phyloP scores from a whole-genome alignment of 2,888 invertebrate species.

The Drosophila quinaria region DNA sequence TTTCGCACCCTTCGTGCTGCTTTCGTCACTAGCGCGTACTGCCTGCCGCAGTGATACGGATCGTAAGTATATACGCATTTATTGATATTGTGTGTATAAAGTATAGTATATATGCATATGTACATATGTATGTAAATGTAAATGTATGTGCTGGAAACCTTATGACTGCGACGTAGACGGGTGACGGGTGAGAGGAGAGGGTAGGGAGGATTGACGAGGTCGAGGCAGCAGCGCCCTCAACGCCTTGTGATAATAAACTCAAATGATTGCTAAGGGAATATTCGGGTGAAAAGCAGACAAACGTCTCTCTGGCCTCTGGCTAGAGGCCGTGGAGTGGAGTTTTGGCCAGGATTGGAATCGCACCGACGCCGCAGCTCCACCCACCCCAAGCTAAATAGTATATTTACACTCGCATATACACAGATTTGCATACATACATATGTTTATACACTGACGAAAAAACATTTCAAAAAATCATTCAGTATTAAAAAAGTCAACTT shows the following conservation, averaged over 20 bases:
- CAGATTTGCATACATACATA: slow-evolving; percentile 13
- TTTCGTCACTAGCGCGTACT: no score
- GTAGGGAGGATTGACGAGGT: background rate
- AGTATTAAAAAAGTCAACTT: no score
- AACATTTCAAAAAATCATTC: no score
- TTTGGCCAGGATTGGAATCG: slow-evolving; percentile 27
- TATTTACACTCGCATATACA: slow-evolving; percentile 6
- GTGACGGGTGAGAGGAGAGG: background rate
- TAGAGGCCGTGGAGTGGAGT: slow-evolving; percentile 17
- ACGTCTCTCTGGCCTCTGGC: slow-evolving; percentile 39
- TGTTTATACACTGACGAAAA: background rate
- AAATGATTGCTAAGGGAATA: slow-evolving; percentile 79
- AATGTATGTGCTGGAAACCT: slow-evolving; percentile 31
- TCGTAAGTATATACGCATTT: slow-evolving; percentile 8
- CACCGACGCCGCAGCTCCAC: slow-evolving; percentile 24
- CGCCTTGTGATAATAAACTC: slow-evolving; percentile 75
- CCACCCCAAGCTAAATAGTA: slow-evolving; percentile 25
- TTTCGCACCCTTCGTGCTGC: no score
- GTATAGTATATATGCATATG: slow-evolving; percentile 4
- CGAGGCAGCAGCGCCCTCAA: slow-evolving; percentile 25
- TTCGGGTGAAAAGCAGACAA: slow-evolving; percentile 54
- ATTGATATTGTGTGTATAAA: slow-evolving; percentile 11
- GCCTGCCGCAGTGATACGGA: no score
- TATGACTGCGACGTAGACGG: slow-evolving; percentile 28
- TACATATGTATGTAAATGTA: background rate